Evolutionary conservation across 2,888 invertebrate species (phyloP).

Genomic region (Trichacis sp.): DNA sequence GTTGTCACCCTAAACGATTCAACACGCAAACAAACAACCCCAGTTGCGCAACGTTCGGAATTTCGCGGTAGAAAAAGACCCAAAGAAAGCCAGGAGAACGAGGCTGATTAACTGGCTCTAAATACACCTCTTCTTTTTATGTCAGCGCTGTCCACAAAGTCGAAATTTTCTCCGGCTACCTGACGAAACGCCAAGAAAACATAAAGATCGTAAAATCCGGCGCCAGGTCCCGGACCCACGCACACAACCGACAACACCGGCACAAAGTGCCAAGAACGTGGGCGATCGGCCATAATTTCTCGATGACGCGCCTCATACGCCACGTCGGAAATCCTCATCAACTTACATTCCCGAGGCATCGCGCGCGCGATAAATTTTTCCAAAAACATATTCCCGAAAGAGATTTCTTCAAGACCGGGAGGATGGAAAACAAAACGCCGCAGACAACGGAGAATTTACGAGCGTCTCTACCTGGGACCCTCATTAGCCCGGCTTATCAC

Average conservation of each 20-base stretch:
- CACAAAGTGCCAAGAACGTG: background rate
- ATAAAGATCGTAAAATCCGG: conserved; percentile 18
- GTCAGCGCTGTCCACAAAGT: too few relatives aligned
- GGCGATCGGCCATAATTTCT: background rate
- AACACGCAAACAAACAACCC: too few relatives aligned
- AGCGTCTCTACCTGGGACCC: conserved; percentile 25
- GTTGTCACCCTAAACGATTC: too few relatives aligned
- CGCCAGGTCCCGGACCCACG: conserved; percentile 8
- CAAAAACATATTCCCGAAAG: too few relatives aligned
- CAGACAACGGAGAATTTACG: conserved; percentile 30
- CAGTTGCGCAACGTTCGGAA: too few relatives aligned
- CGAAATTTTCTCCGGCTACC: conserved; percentile 7
- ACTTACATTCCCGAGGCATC: background rate
- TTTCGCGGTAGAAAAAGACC: too few relatives aligned
- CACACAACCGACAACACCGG: background rate
- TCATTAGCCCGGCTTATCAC: conserved; percentile 40
- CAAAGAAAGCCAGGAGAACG: too few relatives aligned
- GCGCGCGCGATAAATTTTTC: background rate
- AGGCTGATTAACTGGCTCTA: too few relatives aligned
- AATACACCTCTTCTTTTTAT: too few relatives aligned
- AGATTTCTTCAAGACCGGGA: conserved; percentile 16
- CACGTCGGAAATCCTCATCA: background rate
- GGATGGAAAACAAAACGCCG: conserved; percentile 26
- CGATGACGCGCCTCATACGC: background rate
- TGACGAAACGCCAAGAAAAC: conserved; percentile 13